Conservation (phyloP, 2,888 invertebrate species). For the Lasioglossum villosulum region DNA sequence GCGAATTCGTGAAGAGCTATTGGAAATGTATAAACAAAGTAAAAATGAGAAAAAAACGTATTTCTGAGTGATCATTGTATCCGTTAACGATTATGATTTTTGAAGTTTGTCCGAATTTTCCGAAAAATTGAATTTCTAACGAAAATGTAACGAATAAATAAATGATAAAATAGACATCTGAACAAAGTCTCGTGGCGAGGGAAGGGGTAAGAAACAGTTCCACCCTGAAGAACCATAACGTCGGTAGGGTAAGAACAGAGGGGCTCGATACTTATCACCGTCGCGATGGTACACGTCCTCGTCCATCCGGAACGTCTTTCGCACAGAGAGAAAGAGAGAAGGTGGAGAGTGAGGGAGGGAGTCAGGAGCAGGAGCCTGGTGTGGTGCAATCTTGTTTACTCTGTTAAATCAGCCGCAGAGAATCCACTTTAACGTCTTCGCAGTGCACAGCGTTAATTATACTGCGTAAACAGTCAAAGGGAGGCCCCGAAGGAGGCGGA, state of each 20-base stretch:
- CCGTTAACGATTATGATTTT: no score
- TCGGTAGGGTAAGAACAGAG: background rate
- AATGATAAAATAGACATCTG: no score
- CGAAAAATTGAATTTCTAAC: no score
- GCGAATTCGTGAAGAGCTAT: no score
- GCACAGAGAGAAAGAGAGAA: background rate
- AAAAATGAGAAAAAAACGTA: no score
- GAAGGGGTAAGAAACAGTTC: background rate
- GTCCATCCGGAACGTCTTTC: slow-evolving; percentile 20
- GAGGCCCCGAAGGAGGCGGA: slow-evolving; percentile 54
- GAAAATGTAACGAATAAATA: no score
- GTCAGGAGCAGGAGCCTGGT: background rate
- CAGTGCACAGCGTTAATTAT: slow-evolving; percentile 69
- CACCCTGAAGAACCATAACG: background rate
- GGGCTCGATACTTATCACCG: slow-evolving; percentile 15
- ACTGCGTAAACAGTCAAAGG: slow-evolving; percentile 69
- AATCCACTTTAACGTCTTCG: slow-evolving; percentile 64
- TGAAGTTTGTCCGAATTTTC: no score
- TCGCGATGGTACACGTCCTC: slow-evolving; percentile 6
- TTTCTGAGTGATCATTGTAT: no score
- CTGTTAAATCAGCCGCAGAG: slow-evolving; percentile 65
- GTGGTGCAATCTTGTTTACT: slow-evolving; percentile 63
- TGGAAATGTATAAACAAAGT: no score
- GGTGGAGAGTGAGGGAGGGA: background rate
- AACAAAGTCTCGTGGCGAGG: no score